Evolutionary conservation across 2,113 vertebrate species (phyloP).

Genomic region (Callionymus lyra): DNA sequence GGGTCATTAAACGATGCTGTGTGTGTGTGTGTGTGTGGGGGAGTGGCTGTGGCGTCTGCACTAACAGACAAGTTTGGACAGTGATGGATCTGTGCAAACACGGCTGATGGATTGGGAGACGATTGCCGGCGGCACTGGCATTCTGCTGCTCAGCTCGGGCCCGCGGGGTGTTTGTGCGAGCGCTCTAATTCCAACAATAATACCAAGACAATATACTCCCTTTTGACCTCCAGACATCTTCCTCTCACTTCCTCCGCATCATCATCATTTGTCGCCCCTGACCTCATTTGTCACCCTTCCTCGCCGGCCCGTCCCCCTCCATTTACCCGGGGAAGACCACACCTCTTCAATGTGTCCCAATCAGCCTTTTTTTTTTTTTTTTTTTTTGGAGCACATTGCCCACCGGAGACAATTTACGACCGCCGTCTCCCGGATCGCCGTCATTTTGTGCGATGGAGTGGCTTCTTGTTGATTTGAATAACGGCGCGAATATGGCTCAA

Average conservation of each 20-base stretch:
- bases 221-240: slow-evolving; percentile 32
- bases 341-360: neutral
- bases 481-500: slow-evolving; percentile 18
- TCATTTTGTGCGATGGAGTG: slow-evolving; percentile 9
- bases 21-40: slow-evolving; percentile 6
- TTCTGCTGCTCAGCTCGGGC: slow-evolving; percentile 10
- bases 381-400: neutral
- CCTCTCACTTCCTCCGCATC: slow-evolving; percentile 9
- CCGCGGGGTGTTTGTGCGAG: neutral
- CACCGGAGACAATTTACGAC: slow-evolving; percentile 10
- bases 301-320: slow-evolving; percentile 1
- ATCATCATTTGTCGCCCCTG: slow-evolving; percentile 15
- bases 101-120: slow-evolving; percentile 49
- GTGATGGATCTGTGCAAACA: slow-evolving; percentile 37
- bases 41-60: neutral
- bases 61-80: slow-evolving; percentile 1
- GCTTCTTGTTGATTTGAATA: slow-evolving; percentile 17
- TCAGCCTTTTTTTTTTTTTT: neutral
- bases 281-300: slow-evolving; percentile 3
- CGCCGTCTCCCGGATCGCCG: slow-evolving; percentile 11
- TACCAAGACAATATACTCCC: slow-evolving; percentile 14
- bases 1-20: slow-evolving; percentile 15
- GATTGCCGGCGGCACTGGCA: slow-evolving; percentile 24
- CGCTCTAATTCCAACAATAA: slow-evolving; percentile 25
- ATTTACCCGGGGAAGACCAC: neutral